phyloP scores from a whole-genome alignment of 1,140 invertebrate species.

The Lepidurus packardi region DNA sequence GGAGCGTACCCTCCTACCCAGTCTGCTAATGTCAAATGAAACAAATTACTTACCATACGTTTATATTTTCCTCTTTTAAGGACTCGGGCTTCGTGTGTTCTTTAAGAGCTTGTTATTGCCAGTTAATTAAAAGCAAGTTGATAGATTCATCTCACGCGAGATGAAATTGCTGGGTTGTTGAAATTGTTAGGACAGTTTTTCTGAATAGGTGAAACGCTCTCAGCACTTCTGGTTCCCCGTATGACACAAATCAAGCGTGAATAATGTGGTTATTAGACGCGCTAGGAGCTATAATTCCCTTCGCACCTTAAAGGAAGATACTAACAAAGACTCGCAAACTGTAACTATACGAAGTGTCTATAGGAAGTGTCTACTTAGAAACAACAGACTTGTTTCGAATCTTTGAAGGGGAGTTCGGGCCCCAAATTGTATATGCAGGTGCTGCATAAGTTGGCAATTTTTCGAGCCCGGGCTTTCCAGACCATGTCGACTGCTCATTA shows the following conservation, averaged over 20 bases:
- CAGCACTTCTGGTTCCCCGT: no score
- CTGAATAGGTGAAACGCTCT: no score
- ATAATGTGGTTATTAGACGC: no score
- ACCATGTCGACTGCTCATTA: slow-evolving; percentile 18
- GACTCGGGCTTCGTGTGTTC: background rate
- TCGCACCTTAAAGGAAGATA: no score
- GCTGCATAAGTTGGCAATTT: background rate
- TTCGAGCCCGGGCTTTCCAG: background rate
- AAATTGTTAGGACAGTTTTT: no score
- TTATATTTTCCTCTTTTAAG: background rate
- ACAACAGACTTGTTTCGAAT: background rate
- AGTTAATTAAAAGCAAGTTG: background rate
- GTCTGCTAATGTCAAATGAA: slow-evolving; percentile 5
- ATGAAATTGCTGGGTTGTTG: background rate
- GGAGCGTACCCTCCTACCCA: background rate
- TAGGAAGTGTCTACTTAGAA: background rate
- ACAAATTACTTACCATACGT: background rate
- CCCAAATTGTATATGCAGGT: background rate
- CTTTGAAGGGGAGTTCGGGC: background rate
- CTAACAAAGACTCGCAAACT: no score
- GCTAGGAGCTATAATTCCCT: no score
- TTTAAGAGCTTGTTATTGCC: background rate
- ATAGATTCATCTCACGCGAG: background rate
- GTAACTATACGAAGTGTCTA: no score
- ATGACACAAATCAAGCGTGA: no score